phyloP scores from a whole-genome alignment of 2,888 invertebrate genomes.

The Sisyra terminalis region DNA sequence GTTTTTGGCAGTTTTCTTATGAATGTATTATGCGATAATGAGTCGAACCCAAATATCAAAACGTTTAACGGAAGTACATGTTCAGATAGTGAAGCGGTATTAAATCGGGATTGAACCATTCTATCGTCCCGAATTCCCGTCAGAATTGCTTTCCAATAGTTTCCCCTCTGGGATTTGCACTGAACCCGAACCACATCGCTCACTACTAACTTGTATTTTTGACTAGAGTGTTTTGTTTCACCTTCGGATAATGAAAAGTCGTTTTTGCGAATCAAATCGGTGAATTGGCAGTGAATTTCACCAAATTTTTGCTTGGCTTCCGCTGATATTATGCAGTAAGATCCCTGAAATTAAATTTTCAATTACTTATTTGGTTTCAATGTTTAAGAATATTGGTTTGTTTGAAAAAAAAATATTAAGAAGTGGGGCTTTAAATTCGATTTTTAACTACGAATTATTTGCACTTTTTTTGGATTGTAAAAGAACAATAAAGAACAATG shows the following conservation, averaged over 20 bases:
- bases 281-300: conserved; percentile 36
- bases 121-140: conserved; percentile 39
- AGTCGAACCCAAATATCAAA: conserved; percentile 78
- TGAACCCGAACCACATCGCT: conserved; percentile 56
- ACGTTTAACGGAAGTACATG: conserved; percentile 45
- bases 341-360: conserved; percentile 23
- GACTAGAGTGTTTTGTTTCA: conserved; percentile 29
- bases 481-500: too few relatives aligned
- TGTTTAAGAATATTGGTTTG: too few relatives aligned
- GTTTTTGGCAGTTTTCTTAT: conserved; percentile 62
- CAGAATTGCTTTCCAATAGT: conserved; percentile 49
- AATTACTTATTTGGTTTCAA: too few relatives aligned
- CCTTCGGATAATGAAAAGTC: conserved; percentile 43
- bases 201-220: conserved; percentile 39
- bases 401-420: too few relatives aligned
- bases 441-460: too few relatives aligned
- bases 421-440: too few relatives aligned
- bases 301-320: conserved; percentile 27
- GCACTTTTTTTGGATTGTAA: too few relatives aligned
- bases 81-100: conserved; percentile 30
- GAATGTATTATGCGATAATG: conserved; percentile 68
- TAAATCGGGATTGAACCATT: conserved; percentile 24
- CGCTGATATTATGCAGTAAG: conserved; percentile 32
- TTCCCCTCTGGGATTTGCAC: conserved; percentile 34
- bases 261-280: conserved; percentile 50